Base-by-base conservation (phyloP, 1,140 invertebrate genomes). In the Leptopilina clavipes region DNA sequence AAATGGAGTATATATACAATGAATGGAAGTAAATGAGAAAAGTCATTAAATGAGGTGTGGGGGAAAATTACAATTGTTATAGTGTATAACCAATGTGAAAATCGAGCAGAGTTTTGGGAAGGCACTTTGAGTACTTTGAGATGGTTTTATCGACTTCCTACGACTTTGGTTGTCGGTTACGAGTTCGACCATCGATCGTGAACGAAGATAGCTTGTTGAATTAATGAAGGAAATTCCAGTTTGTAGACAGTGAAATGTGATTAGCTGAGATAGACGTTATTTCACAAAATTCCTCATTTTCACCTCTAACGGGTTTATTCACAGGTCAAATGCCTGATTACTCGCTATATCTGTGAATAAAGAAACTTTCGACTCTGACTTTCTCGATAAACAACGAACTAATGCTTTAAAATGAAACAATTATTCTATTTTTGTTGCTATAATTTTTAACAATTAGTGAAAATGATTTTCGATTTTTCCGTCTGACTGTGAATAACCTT, bases 111-210 rank as follows among this genome's bases (percentile, higher is more conserved):
- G 12, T n/a, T 65, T 31, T 54, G 9, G 59, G 14, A 5, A 65
- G 19, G 22, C 22, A 65, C 59, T 65, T 65, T n/a, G 12, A 65
- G 59, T 65, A 65, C 59, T 31, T 65, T 65, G 14, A 65, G 14
- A 25, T 65, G 59, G 59, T 65, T 65, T 65, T n/a, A 65, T 65
- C 7, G 59, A 65, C 25, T 65, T 65, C 22, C 59, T 65, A 65
- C 25, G 59, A 65, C 22, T 65, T 65, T 65, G 56, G 22, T 25
- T 65, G 25, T 65, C 12, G 22, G 25, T 65, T 37, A 37, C 56
- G 22, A 65, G 56, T 65, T 65, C 56, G 56, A 65, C 56, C 14
- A 31, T 65, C 56, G 22, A 65, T 65, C 56, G 25, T 6, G 8
- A 2, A 65, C 25, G 22, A 65, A 31, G 22, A 65, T 31, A 37